Conservation (phyloP, 2,797 vertebrate species). For the Caiman crocodilus region DNA sequence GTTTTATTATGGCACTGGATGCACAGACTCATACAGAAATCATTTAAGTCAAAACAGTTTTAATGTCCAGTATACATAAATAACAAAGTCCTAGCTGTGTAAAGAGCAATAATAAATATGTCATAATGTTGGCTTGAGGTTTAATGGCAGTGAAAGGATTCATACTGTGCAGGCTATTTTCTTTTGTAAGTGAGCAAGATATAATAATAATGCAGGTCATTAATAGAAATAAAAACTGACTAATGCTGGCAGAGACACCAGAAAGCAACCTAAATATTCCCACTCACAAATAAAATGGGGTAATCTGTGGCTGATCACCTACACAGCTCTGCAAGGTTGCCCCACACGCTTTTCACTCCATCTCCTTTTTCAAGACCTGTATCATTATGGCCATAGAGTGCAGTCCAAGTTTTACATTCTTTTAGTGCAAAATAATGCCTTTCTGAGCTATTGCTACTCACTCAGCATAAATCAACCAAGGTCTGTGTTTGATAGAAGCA, state of each 20-base stretch:
- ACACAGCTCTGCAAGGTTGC: not conserved
- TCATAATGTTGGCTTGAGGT: not conserved
- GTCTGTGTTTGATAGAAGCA: conserved; percentile 27
- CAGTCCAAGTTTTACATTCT: not conserved
- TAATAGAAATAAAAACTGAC: not conserved
- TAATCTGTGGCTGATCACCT: not conserved
- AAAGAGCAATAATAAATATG: not conserved
- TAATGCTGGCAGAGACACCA: not conserved
- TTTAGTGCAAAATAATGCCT: not conserved
- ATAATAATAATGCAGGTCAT: not conserved
- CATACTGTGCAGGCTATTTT: not conserved
- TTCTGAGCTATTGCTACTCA: not conserved
- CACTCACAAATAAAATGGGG: not conserved
- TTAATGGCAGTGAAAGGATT: not conserved
- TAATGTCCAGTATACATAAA: not conserved
- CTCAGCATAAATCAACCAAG: conserved; percentile 44
- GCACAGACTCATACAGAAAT: not conserved
- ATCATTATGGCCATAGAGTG: not conserved
- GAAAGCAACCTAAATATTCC: not conserved
- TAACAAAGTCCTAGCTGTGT: not conserved
- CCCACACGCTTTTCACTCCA: not conserved
- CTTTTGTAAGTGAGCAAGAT: not conserved
- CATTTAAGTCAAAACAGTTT: not conserved
- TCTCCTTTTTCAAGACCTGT: not conserved
- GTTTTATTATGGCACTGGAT: not conserved